These are phyloP conservation scores for Cryptocephalus primarius DNA, from an alignment of 2,888 invertebrate genomes.

Conservation along the genomic window DNA sequence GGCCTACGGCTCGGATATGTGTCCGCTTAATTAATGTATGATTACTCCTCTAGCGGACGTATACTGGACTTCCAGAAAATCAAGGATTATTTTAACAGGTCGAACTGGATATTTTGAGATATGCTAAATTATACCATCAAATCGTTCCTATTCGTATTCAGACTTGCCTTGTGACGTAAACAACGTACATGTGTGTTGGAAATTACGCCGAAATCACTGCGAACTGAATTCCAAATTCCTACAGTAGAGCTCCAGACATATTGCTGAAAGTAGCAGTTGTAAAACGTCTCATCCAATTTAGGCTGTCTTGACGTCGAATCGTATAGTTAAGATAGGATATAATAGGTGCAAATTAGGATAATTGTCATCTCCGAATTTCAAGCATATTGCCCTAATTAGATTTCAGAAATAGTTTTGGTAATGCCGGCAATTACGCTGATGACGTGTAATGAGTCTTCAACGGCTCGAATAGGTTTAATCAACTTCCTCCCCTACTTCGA, in stretches of 20 bases:
- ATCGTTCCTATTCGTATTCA: no score
- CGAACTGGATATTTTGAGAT: no score
- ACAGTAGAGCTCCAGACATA: not conserved
- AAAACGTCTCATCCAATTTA: slow-evolving; percentile 25
- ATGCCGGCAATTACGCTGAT: slow-evolving; percentile 33
- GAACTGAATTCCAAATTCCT: not conserved
- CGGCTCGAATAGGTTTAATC: not conserved
- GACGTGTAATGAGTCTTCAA: slow-evolving; percentile 30
- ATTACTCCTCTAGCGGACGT: slow-evolving; percentile 26
- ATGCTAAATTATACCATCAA: no score
- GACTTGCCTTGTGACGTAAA: no score
- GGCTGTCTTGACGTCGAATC: slow-evolving; percentile 31
- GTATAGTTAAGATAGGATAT: slow-evolving; percentile 27
- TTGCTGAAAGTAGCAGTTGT: slow-evolving; percentile 13
- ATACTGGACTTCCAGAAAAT: no score
- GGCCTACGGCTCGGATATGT: slow-evolving; percentile 24
- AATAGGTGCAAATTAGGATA: slow-evolving; percentile 38
- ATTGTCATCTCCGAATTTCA: slow-evolving; percentile 36
- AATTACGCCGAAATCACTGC: not conserved
- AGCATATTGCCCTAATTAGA: slow-evolving; percentile 37
- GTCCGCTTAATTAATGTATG: slow-evolving; percentile 32
- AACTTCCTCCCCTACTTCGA: not conserved
- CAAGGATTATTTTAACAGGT: no score
- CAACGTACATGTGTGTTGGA: no score
- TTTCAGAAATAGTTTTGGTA: slow-evolving; percentile 35